phyloP scores from a whole-genome alignment of 2,888 invertebrate species.

The Megastigmus dorsalis region DNA sequence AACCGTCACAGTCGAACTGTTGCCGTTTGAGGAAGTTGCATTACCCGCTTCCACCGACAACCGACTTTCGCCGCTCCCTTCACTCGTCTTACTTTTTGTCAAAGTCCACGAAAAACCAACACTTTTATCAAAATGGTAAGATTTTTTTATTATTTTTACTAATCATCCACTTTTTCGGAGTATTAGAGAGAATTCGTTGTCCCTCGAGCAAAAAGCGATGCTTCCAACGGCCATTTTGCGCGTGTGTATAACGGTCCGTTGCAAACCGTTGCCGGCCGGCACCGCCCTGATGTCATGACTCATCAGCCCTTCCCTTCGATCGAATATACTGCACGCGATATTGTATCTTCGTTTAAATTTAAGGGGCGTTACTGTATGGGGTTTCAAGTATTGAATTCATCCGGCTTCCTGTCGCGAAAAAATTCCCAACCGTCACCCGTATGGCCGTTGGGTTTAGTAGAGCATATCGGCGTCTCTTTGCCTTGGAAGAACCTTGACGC shows the following conservation, averaged over 20 bases:
- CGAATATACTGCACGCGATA: background rate
- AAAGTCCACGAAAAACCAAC: conserved; percentile 26
- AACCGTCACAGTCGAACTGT: conserved; percentile 47
- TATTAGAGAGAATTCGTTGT: too few relatives aligned
- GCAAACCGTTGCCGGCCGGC: conserved; percentile 48
- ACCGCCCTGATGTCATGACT: conserved; percentile 52
- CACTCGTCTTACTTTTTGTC: conserved; percentile 1
- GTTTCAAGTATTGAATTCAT: background rate
- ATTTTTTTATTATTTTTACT: too few relatives aligned
- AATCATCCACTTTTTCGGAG: too few relatives aligned
- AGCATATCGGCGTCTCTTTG: conserved; percentile 11
- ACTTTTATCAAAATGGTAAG: conserved; percentile 53
- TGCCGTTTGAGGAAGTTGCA: conserved; percentile 56
- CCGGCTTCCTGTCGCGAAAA: too few relatives aligned
- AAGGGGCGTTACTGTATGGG: background rate
- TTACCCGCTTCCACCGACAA: conserved; percentile 57
- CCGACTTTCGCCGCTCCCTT: conserved; percentile 52
- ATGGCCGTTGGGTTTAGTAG: conserved; percentile 12
- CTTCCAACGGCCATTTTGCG: conserved; percentile 31
- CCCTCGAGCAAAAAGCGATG: background rate
- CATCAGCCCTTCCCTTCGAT: conserved; percentile 43
- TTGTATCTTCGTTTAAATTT: background rate
- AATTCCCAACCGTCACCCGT: background rate
- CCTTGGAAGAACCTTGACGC: conserved; percentile 4
- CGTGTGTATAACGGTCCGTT: conserved; percentile 43